phyloP scores from a whole-genome alignment of 2,797 vertebrate genomes.

The Bovichtus diacanthus region DNA sequence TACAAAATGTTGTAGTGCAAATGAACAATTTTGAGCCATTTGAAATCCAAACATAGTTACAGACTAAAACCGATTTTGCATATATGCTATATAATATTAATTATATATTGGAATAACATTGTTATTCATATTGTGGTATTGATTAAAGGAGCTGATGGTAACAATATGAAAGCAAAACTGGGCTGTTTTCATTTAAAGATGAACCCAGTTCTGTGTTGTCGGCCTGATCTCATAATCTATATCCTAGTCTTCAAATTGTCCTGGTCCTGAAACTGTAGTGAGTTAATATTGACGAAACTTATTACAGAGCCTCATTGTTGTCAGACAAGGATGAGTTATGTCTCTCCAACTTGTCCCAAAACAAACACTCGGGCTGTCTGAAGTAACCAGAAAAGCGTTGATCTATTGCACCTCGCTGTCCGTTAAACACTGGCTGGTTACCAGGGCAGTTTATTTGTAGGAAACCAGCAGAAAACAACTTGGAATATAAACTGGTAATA shows the following conservation, averaged over 20 bases:
- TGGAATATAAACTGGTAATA: neutral
- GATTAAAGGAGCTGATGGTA: neutral
- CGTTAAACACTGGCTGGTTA: conserved; percentile 18
- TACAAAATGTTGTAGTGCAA: neutral
- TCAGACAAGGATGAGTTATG: conserved; percentile 58
- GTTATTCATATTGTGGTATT: neutral
- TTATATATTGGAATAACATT: neutral
- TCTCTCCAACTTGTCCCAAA: conserved; percentile 64
- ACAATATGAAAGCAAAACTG: neutral
- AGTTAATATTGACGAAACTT: conserved; percentile 83
- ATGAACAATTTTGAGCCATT: too few relatives aligned
- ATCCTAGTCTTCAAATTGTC: conserved; percentile 51
- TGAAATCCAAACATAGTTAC: neutral
- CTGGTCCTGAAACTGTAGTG: conserved; percentile 74
- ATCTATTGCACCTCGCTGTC: conserved; percentile 39
- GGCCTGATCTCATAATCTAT: conserved; percentile 25
- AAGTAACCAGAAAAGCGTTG: conserved; percentile 57
- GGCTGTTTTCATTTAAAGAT: neutral
- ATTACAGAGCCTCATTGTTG: conserved; percentile 58
- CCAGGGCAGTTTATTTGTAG: too few relatives aligned
- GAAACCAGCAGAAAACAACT: conserved; percentile 31
- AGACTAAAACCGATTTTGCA: neutral
- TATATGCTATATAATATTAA: neutral
- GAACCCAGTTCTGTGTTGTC: neutral
- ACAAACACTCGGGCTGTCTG: conserved; percentile 72